Evolutionary conservation across 1,140 invertebrate genomes (phyloP).

Genomic region (Neomicropteryx cornuta): DNA sequence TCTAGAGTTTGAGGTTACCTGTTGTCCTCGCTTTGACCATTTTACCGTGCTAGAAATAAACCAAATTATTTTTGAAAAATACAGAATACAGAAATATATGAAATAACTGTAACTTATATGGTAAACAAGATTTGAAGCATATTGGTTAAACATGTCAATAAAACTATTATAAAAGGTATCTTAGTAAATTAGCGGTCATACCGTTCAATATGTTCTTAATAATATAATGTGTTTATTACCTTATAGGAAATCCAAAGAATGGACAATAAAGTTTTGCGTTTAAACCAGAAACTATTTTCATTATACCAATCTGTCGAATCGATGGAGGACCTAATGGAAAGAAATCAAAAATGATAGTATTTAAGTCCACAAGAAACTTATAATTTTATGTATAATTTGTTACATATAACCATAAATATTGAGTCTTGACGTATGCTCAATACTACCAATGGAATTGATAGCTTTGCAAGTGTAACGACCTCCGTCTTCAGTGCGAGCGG

Average conservation of each 20-base stretch:
- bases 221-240: too few relatives aligned
- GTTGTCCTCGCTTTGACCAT: constrained; percentile 21
- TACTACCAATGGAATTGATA: constrained; percentile 56
- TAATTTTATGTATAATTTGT: background rate
- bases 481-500: constrained; percentile 61
- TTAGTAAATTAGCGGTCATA: too few relatives aligned
- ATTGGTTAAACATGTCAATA: too few relatives aligned
- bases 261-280: constrained; percentile 71
- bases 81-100: too few relatives aligned
- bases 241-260: constrained; percentile 80
- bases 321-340: constrained; percentile 59
- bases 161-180: too few relatives aligned
- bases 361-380: background rate
- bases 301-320: constrained; percentile 62
- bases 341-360: background rate
- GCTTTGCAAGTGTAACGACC: constrained; percentile 73
- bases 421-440: constrained; percentile 60
- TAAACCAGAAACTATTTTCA: constrained; percentile 70
- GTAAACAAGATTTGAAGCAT: too few relatives aligned
- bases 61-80: too few relatives aligned
- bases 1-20: constrained; percentile 36
- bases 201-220: too few relatives aligned
- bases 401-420: constrained; percentile 69
- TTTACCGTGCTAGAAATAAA: constrained; percentile 17
- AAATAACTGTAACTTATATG: too few relatives aligned